These are phyloP conservation scores for Aplysia californica DNA, from an alignment of 1,140 invertebrate genomes.

Conservation along the genomic window DNA sequence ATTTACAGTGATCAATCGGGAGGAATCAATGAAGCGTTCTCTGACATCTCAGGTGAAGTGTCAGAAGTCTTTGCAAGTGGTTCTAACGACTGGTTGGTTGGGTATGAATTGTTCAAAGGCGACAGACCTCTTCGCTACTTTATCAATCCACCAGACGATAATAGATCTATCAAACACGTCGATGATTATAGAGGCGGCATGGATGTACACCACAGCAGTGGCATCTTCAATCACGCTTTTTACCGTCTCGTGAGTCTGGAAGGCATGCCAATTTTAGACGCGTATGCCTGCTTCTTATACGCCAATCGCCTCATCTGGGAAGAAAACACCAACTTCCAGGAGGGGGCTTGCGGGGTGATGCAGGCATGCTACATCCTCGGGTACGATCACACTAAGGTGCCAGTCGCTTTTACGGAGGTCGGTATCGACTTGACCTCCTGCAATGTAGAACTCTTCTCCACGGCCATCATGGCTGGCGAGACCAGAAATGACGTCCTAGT, in stretches of 20 bases:
- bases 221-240: slow-evolving; percentile 39
- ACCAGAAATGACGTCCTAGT: too few species aligned
- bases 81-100: slow-evolving; percentile 10
- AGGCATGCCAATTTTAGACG: too few species aligned
- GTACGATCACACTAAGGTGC: slow-evolving; percentile 1
- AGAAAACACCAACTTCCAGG: slow-evolving; percentile 15
- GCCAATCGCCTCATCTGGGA: slow-evolving; percentile 44
- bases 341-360: slow-evolving; percentile 37
- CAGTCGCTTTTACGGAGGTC: slow-evolving; percentile 4
- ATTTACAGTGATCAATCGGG: slow-evolving; percentile 36
- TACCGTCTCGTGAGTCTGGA: slow-evolving; percentile 13
- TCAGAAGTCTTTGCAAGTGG: slow-evolving; percentile 25
- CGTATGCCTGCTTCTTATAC: slow-evolving; percentile 24
- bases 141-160: slow-evolving; percentile 28
- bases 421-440: not conserved
- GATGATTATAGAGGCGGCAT: slow-evolving; percentile 19
- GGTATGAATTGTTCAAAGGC: slow-evolving; percentile 32
- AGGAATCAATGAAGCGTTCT: slow-evolving; percentile 41
- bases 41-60: slow-evolving; percentile 41
- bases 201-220: slow-evolving; percentile 37
- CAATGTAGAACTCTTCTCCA: too few species aligned
- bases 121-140: slow-evolving; percentile 36
- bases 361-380: slow-evolving; percentile 39
- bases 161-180: slow-evolving; percentile 36
- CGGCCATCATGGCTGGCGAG: too few species aligned